Evolutionary conservation across 2,113 vertebrate genomes (phyloP).

Genomic region (Pungitius pungitius): DNA sequence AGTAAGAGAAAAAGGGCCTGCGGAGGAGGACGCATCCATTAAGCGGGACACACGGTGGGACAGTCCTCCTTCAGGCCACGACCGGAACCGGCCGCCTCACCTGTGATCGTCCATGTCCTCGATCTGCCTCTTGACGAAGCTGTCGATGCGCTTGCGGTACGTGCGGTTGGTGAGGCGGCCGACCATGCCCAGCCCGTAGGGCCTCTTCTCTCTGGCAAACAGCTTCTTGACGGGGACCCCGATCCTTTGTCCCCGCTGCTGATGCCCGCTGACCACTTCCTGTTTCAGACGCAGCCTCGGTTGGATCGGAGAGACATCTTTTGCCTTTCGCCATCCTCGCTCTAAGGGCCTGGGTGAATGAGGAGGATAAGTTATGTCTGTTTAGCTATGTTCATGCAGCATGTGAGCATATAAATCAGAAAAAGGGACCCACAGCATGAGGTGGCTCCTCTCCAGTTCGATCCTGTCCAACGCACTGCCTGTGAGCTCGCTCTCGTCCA

Average conservation of each 20-base stretch:
- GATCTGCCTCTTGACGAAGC: constrained; percentile 93
- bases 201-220: constrained; percentile 93
- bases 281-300: constrained; percentile 92
- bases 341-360: constrained; percentile 85
- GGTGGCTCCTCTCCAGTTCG: constrained; percentile 91
- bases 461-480: constrained; percentile 89
- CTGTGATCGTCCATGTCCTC: constrained; percentile 99
- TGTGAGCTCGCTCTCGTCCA: constrained; percentile 86
- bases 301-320: constrained; percentile 82
- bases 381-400: neutral
- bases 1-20: constrained; percentile 98
- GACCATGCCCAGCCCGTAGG: constrained; percentile 94
- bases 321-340: constrained; percentile 94
- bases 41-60: neutral
- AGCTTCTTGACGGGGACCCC: constrained; percentile 91
- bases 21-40: constrained; percentile 3
- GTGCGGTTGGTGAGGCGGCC: constrained; percentile 94
- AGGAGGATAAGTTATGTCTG: neutral
- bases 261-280: constrained; percentile 90
- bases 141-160: constrained; percentile 97
- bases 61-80: no score
- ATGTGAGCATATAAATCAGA: neutral
- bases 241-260: constrained; percentile 89
- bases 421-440: constrained; percentile 88
- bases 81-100: no score